These are phyloP conservation scores for Saimiri boliviensis DNA, from an alignment of 2,113 vertebrate species.

Conservation along the genomic window DNA sequence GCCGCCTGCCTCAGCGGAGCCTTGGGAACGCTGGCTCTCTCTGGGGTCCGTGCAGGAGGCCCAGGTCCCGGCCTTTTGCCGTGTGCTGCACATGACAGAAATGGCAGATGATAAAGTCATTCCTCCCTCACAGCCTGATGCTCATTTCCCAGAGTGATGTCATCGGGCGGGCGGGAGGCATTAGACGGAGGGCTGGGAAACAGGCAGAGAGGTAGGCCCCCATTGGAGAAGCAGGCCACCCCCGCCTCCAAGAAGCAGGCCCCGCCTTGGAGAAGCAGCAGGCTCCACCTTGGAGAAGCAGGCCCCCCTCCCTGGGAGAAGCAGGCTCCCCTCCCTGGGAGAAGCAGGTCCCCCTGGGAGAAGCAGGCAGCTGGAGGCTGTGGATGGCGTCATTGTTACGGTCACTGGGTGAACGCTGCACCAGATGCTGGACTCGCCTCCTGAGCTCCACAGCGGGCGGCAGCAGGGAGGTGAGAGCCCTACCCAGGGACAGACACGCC, in stretches of 20 bases:
- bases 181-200: conserved; percentile 27
- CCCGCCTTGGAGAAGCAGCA: no score
- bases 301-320: no score
- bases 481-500: fast-evolving
- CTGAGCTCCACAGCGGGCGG: not conserved
- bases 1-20: fast-evolving
- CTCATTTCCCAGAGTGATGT: not conserved
- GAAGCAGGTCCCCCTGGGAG: not conserved
- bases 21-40: not conserved
- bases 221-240: not conserved
- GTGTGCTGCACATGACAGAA: not conserved
- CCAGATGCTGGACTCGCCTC: not conserved
- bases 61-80: not conserved
- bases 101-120: conserved; percentile 56
- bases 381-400: not conserved
- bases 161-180: not conserved
- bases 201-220: fast-evolving
- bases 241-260: no score
- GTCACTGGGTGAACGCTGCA: fast-evolving
- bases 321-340: no score
- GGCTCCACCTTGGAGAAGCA: no score
- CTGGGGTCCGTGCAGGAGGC: not conserved
- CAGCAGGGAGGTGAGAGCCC: not conserved
- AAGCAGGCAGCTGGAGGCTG: conserved; percentile 27
- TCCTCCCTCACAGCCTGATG: not conserved